These are phyloP conservation scores for Maccullochella peelii DNA, from an alignment of 2,113 vertebrate species.

Conservation along the genomic window DNA sequence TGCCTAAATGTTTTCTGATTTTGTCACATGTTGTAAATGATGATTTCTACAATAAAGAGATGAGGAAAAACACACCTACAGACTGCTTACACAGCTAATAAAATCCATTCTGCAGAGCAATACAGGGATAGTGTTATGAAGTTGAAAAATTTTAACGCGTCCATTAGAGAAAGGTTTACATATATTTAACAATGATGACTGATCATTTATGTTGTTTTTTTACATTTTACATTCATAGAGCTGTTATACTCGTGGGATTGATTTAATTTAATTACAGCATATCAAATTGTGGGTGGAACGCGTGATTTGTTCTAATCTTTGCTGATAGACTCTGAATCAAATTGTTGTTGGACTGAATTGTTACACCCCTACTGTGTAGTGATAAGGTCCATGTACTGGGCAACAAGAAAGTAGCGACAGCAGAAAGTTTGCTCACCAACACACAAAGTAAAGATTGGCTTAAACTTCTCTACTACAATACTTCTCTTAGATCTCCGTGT, in stretches of 20 bases:
- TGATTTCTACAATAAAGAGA: too few relatives aligned
- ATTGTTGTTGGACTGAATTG: neutral
- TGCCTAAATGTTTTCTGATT: too few relatives aligned
- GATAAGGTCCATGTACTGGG: slow-evolving; percentile 1
- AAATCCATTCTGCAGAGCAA: neutral
- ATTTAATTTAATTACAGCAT: neutral
- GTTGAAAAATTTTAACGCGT: neutral
- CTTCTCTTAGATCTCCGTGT: slow-evolving; percentile 4
- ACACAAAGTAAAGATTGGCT: slow-evolving; percentile 1
- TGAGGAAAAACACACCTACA: too few relatives aligned
- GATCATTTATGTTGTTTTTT: neutral
- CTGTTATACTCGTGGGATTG: neutral
- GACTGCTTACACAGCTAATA: neutral
- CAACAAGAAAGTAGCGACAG: neutral
- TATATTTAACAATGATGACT: neutral
- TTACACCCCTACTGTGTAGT: neutral
- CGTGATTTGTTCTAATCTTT: neutral
- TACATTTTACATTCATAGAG: neutral
- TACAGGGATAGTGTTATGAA: neutral
- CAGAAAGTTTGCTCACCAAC: neutral
- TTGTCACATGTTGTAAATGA: too few relatives aligned
- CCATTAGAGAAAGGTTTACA: neutral
- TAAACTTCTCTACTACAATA: neutral
- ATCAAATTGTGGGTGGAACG: neutral
- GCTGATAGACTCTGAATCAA: neutral